Base-by-base conservation (phyloP, 1,140 invertebrate species). In the Camponotus vicinus region DNA sequence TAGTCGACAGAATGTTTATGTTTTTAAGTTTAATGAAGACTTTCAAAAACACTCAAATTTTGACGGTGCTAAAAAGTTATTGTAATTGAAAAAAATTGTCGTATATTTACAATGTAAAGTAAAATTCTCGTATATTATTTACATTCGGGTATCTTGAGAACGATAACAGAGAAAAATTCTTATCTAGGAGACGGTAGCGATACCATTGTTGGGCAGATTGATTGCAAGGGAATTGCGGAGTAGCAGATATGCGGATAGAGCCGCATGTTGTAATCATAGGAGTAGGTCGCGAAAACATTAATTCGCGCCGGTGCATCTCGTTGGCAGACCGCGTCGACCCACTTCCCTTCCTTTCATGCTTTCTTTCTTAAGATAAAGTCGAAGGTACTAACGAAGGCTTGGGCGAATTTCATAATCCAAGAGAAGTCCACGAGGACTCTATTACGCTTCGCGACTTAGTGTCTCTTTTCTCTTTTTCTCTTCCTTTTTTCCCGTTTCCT, bases 401-500 rank as follows among this genome's bases (percentile, higher is more conserved):
- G 70, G 79, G 42, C 83, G 79, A 86, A 86, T 86, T 86, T 86
- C 85, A 86, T 86, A 86, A 86, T 18, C 69, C 52, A 15, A 21
- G 79, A 57, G 49, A 79, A 85, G 75, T 78, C 73, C 71, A 49
- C 34, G 27, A 63, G 21, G 69, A 75, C 79, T 73, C 67, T 61
- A 73, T 82, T 75, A 83, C 55, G 79, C 69, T 86, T 71, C 55
- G 37, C 78, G 21, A 42, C 34, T 27, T 27, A 27, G 27, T 27
- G 27, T 82, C 49, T 37, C 27, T 7, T 40, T 59, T 15, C 49
- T 57, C 49, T 5, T 2, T 42, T 34, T 37, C 82, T 71, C 15
- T 49, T 8, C 9, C 1, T 61, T 77, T 67, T 64, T 86, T 79
- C 52, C 57, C 40, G n/a, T 1, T 63, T 75, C 59, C 42, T 75